Base-by-base conservation (phyloP, 92 coral and sea anemone species). In the Porites cylindrica region DNA sequence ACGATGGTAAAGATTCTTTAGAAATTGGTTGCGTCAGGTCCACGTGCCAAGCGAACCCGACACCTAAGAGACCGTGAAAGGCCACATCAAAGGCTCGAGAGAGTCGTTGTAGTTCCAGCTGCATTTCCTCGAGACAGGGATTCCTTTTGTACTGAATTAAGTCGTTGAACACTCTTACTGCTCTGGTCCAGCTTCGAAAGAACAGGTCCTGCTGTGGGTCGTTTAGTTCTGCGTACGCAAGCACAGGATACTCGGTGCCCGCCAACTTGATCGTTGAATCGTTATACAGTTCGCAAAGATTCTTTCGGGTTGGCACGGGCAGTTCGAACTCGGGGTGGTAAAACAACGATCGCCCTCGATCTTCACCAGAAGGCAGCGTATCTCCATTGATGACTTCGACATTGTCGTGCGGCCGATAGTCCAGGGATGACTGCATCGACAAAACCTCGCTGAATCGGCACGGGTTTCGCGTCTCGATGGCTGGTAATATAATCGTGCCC, bases 171-270 rank as follows among this genome's bases (percentile, higher is more conserved):
- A 75, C 43, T 21, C 26, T 2, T 7, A 5, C 17, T 0, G 79
- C 79, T 3, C 3, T 75, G 6, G 62, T 19, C 79, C 79, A 75
- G 32, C 14, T 9, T n/a, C 79, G 64, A 17, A 75, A 51, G 18
- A 75, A 75, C 16, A 75, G 60, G 64, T 75, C 79, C 16, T 51
- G 23, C 0, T 13, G 4, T 10, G 61, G 32, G 16, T 75, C 79
- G 79, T 75, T 75, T 29, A 75, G 79, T 51, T 75, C 79, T 18
- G 63, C 79, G 60, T 75, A 52, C 1, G 79, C 79, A n/a, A 75
- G 11, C 79, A 19, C 23, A 2, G 32, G 26, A 21, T 14, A n/a
- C 14, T 51, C 13, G 64, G 79, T 75, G 16, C 64, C 64, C 1
- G 14, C 26, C 2, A 75, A 24, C 32, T 1, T 7, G 6, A 75